These are phyloP conservation scores for Idaea biselata DNA, from an alignment of 2,888 invertebrate genomes.

Conservation along the genomic window DNA sequence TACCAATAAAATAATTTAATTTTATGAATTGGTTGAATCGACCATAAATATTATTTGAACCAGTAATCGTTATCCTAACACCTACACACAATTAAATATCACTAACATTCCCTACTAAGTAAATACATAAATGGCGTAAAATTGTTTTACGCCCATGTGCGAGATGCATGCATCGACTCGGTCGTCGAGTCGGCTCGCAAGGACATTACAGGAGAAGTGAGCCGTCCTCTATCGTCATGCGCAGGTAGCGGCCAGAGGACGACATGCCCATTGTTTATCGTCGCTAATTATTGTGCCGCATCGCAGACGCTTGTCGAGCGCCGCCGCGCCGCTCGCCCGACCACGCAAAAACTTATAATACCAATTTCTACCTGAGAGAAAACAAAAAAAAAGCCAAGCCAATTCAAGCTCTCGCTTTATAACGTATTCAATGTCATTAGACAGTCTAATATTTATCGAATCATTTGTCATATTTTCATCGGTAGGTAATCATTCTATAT, in stretches of 20 bases:
- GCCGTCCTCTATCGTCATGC: slow-evolving; percentile 72
- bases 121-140: slow-evolving; percentile 5
- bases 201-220: slow-evolving; percentile 71
- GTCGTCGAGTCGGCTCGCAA: slow-evolving; percentile 44
- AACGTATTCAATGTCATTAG: slow-evolving; percentile 21
- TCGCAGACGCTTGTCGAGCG: slow-evolving; percentile 62
- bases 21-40: too few species aligned
- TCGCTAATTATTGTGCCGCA: slow-evolving; percentile 72
- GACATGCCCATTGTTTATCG: slow-evolving; percentile 78
- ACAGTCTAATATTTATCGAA: slow-evolving; percentile 23
- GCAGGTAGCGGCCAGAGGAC: slow-evolving; percentile 76
- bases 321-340: slow-evolving; percentile 39
- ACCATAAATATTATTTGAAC: not conserved
- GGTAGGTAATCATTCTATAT: slow-evolving; percentile 42
- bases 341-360: slow-evolving; percentile 60
- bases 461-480: slow-evolving; percentile 30
- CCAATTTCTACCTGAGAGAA: slow-evolving; percentile 53
- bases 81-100: not conserved
- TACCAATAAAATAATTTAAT: too few species aligned
- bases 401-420: slow-evolving; percentile 23
- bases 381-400: slow-evolving; percentile 28
- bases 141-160: slow-evolving; percentile 33
- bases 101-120: not conserved
- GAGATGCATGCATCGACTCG: slow-evolving; percentile 46
- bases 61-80: slow-evolving; percentile 1